Percentiles rank a stretch among this genome's conserved stretches.
phyloP scores from a whole-genome alignment of 2,888 invertebrate species.

The Ochropleura plecta region DNA sequence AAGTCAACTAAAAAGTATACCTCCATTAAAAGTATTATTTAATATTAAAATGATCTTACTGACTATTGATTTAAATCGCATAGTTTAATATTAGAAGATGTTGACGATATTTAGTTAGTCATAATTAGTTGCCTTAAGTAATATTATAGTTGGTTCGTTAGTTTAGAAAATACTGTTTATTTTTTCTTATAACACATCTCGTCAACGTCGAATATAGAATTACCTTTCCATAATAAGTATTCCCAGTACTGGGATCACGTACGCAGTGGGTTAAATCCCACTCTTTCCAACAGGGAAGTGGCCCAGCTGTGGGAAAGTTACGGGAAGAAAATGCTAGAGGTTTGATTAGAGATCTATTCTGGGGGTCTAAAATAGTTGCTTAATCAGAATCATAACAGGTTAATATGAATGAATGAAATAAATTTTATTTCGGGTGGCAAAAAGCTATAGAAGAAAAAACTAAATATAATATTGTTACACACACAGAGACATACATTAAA shows the following conservation, averaged over 20 bases:
- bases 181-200: background rate
- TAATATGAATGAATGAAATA: no score
- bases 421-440: no score
- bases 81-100: conserved; percentile 18
- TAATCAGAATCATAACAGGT: no score
- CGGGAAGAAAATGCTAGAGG: background rate
- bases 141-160: background rate
- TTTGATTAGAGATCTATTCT: no score
- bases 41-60: background rate
- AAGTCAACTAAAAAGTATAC: background rate
- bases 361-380: no score
- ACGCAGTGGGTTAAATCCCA: background rate
- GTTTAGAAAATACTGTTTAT: background rate
- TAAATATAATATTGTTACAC: no score
- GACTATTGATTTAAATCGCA: background rate
- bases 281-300: no score
- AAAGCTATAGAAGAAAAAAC: no score
- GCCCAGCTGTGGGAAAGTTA: background rate
- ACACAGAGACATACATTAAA: no score
- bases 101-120: conserved; percentile 6
- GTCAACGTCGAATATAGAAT: no score
- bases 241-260: background rate
- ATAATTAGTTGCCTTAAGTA: conserved; percentile 20
- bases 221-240: no score
- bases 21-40: background rate